Evolutionary conservation across 1,140 invertebrate genomes (phyloP).

Genomic region (Cydia pomonella): DNA sequence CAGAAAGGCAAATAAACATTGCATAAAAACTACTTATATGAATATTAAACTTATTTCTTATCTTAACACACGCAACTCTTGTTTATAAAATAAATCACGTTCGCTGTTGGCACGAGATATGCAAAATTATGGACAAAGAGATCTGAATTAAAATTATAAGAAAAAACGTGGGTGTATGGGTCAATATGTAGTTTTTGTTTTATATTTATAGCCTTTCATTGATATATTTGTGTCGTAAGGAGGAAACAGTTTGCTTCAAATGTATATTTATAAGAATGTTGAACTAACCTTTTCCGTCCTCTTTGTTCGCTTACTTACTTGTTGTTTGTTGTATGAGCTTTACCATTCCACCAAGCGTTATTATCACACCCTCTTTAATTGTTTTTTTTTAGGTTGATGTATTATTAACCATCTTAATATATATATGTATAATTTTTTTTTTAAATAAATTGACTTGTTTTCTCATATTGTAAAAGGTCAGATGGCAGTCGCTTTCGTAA

Average conservation of each 20-base stretch:
- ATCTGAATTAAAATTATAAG: not conserved
- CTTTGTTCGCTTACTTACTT: too few relatives aligned
- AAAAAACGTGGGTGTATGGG: not conserved
- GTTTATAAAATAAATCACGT: slow-evolving; percentile 22
- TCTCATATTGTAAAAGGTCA: too few relatives aligned
- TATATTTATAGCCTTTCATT: not conserved
- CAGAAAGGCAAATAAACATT: not conserved
- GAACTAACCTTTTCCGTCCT: too few relatives aligned
- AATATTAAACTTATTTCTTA: slow-evolving; percentile 8
- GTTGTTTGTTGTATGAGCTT: too few relatives aligned
- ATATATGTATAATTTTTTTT: too few relatives aligned
- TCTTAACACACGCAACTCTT: slow-evolving; percentile 8
- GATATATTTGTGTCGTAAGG: not conserved
- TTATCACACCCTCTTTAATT: too few relatives aligned
- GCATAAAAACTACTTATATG: not conserved
- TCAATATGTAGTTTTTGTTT: not conserved
- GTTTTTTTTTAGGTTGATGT: too few relatives aligned
- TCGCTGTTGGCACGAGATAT: not conserved
- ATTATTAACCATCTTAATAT: too few relatives aligned
- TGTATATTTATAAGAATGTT: too few relatives aligned
- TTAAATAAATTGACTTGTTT: too few relatives aligned
- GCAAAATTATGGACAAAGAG: slow-evolving; percentile 7
- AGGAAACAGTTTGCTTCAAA: not conserved
- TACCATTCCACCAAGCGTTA: too few relatives aligned
- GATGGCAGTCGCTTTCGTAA: too few relatives aligned